These are phyloP conservation scores for Aptenodytes patagonicus DNA, from an alignment of 2,113 vertebrate species.

Conservation along the genomic window DNA sequence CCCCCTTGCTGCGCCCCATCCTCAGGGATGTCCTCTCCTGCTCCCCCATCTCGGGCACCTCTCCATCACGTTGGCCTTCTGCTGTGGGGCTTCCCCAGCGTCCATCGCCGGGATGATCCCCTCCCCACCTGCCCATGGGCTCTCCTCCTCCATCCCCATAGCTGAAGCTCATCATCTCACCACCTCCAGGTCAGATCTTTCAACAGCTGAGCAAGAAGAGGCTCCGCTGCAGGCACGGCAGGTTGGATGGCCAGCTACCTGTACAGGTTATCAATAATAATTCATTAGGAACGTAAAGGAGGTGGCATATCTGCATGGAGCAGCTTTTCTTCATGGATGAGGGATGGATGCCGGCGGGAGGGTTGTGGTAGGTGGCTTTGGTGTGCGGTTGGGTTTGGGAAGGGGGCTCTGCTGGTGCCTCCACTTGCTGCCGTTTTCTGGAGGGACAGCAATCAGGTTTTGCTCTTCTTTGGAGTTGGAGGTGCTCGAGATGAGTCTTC, in stretches of 20 bases:
- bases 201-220: background rate
- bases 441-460: background rate
- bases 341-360: background rate
- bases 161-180: background rate
- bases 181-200: background rate
- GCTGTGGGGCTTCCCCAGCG: background rate
- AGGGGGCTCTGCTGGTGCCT: background rate
- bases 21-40: background rate
- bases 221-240: rapidly evolving
- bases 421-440: background rate
- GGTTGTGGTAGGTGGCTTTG: background rate
- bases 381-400: background rate
- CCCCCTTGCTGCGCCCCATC: rapidly evolving
- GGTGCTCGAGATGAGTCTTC: rapidly evolving
- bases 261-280: background rate
- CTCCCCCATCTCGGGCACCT: background rate
- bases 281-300: background rate
- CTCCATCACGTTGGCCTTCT: background rate
- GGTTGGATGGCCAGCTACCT: background rate
- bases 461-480: background rate
- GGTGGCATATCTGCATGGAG: rapidly evolving
- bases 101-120: rapidly evolving
- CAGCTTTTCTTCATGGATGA: background rate
- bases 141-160: background rate
- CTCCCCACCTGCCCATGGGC: background rate